These are phyloP conservation scores for Paraplagusia blochii DNA, from an alignment of 2,113 vertebrate genomes.

Conservation along the genomic window DNA sequence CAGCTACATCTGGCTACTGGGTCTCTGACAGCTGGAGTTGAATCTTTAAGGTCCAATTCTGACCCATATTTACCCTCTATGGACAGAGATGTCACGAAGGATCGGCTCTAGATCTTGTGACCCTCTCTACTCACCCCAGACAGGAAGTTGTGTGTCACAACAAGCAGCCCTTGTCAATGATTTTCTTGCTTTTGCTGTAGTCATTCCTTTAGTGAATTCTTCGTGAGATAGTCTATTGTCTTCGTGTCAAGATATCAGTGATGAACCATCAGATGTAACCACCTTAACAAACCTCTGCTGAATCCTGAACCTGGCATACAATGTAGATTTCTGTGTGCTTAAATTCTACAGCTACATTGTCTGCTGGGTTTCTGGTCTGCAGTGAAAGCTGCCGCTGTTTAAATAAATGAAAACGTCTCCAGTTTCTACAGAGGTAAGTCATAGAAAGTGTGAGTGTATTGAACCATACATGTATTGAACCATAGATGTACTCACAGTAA, in stretches of 20 bases:
- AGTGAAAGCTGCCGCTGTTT: slow-evolving; percentile 54
- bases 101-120: slow-evolving; percentile 32
- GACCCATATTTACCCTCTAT: no score
- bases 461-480: no score
- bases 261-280: no score
- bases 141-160: slow-evolving; percentile 67
- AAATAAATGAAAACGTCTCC: no score
- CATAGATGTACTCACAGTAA: no score
- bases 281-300: slow-evolving; percentile 47
- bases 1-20: slow-evolving; percentile 99
- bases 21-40: slow-evolving; percentile 88
- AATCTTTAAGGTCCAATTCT: neutral
- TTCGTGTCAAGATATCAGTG: no score
- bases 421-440: no score
- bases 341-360: slow-evolving; percentile 99
- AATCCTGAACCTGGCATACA: slow-evolving; percentile 99
- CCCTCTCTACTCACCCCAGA: slow-evolving; percentile 62
- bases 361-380: slow-evolving; percentile 99
- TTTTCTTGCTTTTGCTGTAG: slow-evolving; percentile 33
- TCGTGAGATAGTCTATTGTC: no score
- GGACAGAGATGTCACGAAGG: no score
- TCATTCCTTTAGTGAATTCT: neutral
- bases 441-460: no score
- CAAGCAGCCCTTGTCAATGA: slow-evolving; percentile 63
- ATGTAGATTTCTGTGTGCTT: slow-evolving; percentile 99